A percentile compares a stretch with the other conserved stretches of the same genome.
Evolutionary conservation across 2,113 vertebrate species (phyloP).

Genomic region (Barnardius zonarius): DNA sequence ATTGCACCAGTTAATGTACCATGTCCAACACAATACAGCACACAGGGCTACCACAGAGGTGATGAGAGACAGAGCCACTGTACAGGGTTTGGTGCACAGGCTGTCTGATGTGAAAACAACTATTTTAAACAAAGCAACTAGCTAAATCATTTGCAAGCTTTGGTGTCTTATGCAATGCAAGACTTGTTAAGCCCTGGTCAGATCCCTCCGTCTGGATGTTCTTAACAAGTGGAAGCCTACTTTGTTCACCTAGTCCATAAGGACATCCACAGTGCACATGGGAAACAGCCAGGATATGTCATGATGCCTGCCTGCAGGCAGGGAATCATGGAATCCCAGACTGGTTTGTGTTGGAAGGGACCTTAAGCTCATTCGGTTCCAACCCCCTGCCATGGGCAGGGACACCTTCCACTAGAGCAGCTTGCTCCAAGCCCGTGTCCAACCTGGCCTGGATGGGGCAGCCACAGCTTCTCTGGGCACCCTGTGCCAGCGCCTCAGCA

Average conservation of each 20-base stretch:
- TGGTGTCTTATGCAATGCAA: not conserved
- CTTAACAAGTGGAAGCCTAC: not conserved
- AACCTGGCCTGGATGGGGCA: too few species aligned
- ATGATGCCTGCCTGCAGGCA: too few species aligned
- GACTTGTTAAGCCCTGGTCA: rapidly evolving
- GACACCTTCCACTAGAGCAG: not conserved
- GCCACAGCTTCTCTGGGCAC: too few species aligned
- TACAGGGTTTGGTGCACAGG: too few species aligned
- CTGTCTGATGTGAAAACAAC: too few species aligned
- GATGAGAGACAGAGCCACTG: rapidly evolving
- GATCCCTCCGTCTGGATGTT: not conserved
- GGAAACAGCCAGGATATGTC: too few species aligned
- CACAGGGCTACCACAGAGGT: not conserved
- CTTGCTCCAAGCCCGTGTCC: too few species aligned
- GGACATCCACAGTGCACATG: rapidly evolving
- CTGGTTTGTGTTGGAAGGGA: too few species aligned
- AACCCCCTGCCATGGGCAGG: not conserved
- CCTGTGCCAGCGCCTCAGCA: too few species aligned
- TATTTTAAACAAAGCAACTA: not conserved
- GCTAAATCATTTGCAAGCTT: not conserved
- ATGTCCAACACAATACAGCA: rapidly evolving
- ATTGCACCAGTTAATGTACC: not conserved
- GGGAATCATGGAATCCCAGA: too few species aligned
- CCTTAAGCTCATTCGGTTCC: not conserved
- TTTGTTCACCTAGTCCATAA: not conserved